These are phyloP conservation scores for Pammene aurita DNA, from an alignment of 2,888 invertebrate genomes.

Conservation along the genomic window DNA sequence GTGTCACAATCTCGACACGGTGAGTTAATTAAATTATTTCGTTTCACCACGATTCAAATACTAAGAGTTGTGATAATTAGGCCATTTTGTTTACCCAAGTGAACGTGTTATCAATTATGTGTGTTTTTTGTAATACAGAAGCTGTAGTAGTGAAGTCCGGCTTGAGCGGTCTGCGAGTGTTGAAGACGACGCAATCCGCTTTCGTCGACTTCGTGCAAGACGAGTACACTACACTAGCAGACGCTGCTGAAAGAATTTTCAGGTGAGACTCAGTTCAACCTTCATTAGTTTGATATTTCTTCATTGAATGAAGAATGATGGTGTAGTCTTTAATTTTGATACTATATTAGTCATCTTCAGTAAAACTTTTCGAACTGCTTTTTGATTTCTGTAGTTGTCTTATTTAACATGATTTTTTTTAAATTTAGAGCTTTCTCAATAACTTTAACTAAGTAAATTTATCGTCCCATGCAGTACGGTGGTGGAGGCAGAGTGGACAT, in stretches of 20 bases:
- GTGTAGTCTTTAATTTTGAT: not conserved
- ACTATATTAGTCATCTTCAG: too few species aligned
- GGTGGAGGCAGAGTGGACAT: conserved; percentile 89
- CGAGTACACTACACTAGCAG: conserved; percentile 89
- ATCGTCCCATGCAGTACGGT: conserved; percentile 82
- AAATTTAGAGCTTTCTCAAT: too few species aligned
- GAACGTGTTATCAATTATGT: conserved; percentile 3
- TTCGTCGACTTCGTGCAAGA: conserved; percentile 91
- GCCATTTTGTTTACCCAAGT: too few species aligned
- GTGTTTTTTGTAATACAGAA: conserved; percentile 55
- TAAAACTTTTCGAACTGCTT: too few species aligned
- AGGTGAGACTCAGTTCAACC: conserved; percentile 55
- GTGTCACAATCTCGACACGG: conserved; percentile 87
- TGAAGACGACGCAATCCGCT: conserved; percentile 92
- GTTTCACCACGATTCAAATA: too few species aligned
- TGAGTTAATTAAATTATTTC: conserved; percentile 61
- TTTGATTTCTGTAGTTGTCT: too few species aligned
- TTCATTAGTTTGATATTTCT: not conserved
- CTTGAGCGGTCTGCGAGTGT: conserved; percentile 86
- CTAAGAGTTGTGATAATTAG: too few species aligned
- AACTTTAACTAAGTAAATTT: too few species aligned
- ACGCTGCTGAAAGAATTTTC: conserved; percentile 89
- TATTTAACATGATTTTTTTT: too few species aligned
- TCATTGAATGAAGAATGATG: not conserved
- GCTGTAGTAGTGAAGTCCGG: conserved; percentile 86